A percentile compares a stretch with the other conserved stretches of the same genome.
Conservation (phyloP, 2,888 invertebrate genomes). For the Amphipoea oculea region DNA sequence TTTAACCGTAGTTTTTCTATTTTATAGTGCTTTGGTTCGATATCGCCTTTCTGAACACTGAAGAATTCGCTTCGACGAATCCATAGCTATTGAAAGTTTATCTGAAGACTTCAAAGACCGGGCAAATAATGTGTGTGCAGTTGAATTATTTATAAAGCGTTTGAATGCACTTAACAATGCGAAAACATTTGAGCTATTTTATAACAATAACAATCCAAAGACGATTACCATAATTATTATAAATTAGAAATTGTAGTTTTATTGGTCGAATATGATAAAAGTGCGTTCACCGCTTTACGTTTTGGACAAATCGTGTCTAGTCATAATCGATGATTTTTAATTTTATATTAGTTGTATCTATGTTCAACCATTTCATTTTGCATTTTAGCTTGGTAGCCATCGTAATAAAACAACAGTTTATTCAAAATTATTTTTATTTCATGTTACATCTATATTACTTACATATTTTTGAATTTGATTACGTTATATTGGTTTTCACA, state of each 20-base stretch:
- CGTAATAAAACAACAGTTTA: slow-evolving; percentile 24
- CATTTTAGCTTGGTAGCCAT: slow-evolving; percentile 52
- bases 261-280: slow-evolving; percentile 11
- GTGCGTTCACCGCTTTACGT: slow-evolving; percentile 48
- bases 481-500: slow-evolving; percentile 60
- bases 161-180: slow-evolving; percentile 35
- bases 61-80: slow-evolving; percentile 10
- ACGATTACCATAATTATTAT: neutral
- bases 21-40: neutral
- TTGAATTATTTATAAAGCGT: slow-evolving; percentile 14
- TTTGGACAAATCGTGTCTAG: slow-evolving; percentile 57
- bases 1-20: neutral
- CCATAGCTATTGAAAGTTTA: neutral
- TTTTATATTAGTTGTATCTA: slow-evolving; percentile 52
- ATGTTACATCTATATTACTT: slow-evolving; percentile 44
- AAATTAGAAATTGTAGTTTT: slow-evolving; percentile 13
- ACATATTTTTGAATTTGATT: slow-evolving; percentile 50
- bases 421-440: slow-evolving; percentile 59
- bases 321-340: slow-evolving; percentile 46
- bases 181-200: slow-evolving; percentile 21
- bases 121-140: slow-evolving; percentile 46
- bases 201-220: slow-evolving; percentile 30
- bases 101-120: slow-evolving; percentile 19
- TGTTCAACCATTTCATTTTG: slow-evolving; percentile 50
- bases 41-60: neutral